phyloP scores from a whole-genome alignment of 2,797 vertebrate species.

The Poeciliopsis gracilis region DNA sequence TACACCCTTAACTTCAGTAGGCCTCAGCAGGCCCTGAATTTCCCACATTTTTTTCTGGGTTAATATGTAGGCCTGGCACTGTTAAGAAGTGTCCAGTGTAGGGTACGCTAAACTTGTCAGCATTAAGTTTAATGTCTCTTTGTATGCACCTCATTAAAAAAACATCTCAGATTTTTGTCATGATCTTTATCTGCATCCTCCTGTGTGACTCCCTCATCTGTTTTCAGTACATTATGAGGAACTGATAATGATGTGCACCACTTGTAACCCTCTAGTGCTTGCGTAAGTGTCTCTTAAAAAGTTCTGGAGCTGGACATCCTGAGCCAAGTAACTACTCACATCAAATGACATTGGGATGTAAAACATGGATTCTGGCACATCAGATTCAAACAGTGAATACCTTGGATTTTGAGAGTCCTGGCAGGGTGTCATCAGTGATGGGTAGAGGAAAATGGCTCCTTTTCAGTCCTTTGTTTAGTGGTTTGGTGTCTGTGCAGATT shows the following conservation, averaged over 20 bases:
- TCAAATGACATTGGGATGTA: neutral
- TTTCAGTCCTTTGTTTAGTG: slow-evolving; percentile 4
- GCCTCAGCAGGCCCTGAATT: neutral
- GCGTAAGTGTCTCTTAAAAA: slow-evolving; percentile 22
- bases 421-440: neutral
- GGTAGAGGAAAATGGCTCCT: neutral
- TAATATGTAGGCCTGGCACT: slow-evolving; percentile 1
- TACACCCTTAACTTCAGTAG: slow-evolving; percentile 12
- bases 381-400: slow-evolving; percentile 1
- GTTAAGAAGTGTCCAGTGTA: slow-evolving; percentile 24
- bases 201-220: neutral
- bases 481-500: neutral
- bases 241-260: slow-evolving; percentile 1
- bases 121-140: slow-evolving; percentile 14
- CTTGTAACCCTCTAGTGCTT: slow-evolving; percentile 1
- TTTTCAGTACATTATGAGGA: neutral
- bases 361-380: too few relatives aligned
- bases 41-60: slow-evolving; percentile 11
- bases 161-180: slow-evolving; percentile 3
- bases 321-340: too few relatives aligned
- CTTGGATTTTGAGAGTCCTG: neutral
- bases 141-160: neutral
- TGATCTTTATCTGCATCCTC: neutral
- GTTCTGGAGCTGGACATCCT: neutral
- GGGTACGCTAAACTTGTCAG: slow-evolving; percentile 9